Evolutionary conservation across 2,113 vertebrate genomes (phyloP).

Genomic region (Hippoglossus stenolepis): DNA sequence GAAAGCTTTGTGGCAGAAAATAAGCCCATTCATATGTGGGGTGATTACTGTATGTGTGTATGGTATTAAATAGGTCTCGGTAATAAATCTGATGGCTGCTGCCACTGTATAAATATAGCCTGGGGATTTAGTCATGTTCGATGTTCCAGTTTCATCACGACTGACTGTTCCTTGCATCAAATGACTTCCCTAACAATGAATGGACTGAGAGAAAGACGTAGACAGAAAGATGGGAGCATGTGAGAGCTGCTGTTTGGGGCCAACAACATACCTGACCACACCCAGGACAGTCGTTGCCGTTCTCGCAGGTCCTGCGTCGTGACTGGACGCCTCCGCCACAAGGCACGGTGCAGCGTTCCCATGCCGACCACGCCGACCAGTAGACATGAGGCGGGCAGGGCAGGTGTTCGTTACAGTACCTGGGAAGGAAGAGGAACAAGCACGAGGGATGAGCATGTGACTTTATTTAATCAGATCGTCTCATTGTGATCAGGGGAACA

Average conservation of each 20-base stretch:
- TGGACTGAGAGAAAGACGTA: not conserved
- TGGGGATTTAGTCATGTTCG: conserved; percentile 59
- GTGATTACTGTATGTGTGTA: conserved; percentile 53
- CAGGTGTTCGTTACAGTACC: conserved; percentile 97
- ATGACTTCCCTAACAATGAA: conserved; percentile 37
- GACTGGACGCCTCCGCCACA: conserved; percentile 96
- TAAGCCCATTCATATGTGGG: conserved; percentile 64
- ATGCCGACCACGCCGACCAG: conserved; percentile 96
- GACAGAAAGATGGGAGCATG: not conserved
- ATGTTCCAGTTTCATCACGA: conserved; percentile 63
- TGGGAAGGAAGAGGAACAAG: conserved; percentile 62
- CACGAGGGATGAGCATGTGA: not conserved
- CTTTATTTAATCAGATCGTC: no score
- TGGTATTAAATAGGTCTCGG: conserved; percentile 64
- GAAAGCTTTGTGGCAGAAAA: conserved; percentile 60
- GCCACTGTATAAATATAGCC: conserved; percentile 63
- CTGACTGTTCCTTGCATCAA: conserved; percentile 29
- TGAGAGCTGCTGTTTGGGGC: not conserved
- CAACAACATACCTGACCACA: conserved; percentile 87
- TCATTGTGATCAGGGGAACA: no score
- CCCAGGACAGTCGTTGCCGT: conserved; percentile 94
- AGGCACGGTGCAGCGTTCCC: conserved; percentile 95
- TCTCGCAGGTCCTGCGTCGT: conserved; percentile 91
- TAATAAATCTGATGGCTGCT: conserved; percentile 69
- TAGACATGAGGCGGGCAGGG: conserved; percentile 93